A percentile compares a stretch with the other conserved stretches of the same genome.
Evolutionary conservation across 2,113 vertebrate species (phyloP).

Genomic region (Rhombomys opimus): DNA sequence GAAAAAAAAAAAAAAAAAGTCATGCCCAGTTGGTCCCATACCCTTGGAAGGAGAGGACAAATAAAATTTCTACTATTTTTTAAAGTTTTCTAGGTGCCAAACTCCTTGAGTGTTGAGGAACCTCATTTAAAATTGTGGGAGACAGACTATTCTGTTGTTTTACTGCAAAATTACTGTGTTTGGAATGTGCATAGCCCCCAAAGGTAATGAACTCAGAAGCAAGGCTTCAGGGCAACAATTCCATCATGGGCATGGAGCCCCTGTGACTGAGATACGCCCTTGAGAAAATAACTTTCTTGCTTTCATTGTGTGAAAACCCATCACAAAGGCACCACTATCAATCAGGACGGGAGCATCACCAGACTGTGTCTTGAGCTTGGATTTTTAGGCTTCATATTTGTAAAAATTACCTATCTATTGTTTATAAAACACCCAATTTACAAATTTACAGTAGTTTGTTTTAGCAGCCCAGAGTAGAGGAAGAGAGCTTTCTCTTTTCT

Average conservation of each 20-base stretch:
- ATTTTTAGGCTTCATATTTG: not conserved
- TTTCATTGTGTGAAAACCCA: not conserved
- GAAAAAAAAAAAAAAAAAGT: not conserved
- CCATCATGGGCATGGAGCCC: no score
- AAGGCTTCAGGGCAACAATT: not conserved
- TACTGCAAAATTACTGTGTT: not conserved
- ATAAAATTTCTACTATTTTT: not conserved
- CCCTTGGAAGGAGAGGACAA: not conserved
- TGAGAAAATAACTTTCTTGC: not conserved
- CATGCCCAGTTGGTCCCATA: not conserved
- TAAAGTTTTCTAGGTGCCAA: not conserved
- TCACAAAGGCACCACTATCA: accelerated
- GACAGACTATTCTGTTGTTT: not conserved
- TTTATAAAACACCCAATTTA: not conserved
- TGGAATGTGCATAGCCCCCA: no score
- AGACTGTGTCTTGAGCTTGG: not conserved
- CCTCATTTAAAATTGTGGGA: not conserved
- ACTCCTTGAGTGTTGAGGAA: not conserved
- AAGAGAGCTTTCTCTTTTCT: not conserved
- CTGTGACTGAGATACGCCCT: not conserved
- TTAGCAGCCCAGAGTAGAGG: not conserved
- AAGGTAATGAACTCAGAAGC: not conserved
- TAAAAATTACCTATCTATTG: not conserved
- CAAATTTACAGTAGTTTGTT: not conserved
- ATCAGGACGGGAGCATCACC: not conserved